These are phyloP conservation scores for Hypsibius dujardini DNA, from an alignment of 1,140 invertebrate species.

Conservation along the genomic window DNA sequence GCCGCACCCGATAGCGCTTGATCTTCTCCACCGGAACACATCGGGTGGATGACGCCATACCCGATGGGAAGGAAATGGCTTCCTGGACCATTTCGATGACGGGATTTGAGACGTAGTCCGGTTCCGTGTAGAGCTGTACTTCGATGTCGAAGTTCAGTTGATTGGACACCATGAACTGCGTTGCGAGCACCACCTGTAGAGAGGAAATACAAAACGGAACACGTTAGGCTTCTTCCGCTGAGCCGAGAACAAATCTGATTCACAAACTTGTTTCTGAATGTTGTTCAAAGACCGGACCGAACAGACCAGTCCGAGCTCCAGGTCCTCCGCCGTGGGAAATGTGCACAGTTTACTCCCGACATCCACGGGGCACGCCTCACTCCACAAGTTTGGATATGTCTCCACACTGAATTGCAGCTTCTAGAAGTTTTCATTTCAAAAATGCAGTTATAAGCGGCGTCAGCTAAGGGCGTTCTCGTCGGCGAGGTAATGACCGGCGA, in stretches of 20 bases:
- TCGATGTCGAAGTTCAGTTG: conserved; percentile 8
- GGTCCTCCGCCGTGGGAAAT: conserved; percentile 1
- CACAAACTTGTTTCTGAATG: not conserved
- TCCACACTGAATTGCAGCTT: conserved; percentile 15
- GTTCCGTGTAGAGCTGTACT: not conserved
- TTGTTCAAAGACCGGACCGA: not conserved
- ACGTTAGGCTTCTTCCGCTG: no score
- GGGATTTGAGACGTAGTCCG: conserved; percentile 7
- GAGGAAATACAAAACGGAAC: not conserved
- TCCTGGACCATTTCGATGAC: not conserved
- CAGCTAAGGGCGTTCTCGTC: no score
- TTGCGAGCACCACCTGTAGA: not conserved
- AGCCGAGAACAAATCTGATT: not conserved
- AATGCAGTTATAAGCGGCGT: no score
- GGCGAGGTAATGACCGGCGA: no score
- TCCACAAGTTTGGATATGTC: conserved; percentile 9
- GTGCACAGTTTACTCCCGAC: not conserved
- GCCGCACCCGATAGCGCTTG: not conserved
- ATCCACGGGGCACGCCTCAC: not conserved
- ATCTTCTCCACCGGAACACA: conserved; percentile 13
- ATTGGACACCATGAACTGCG: conserved; percentile 1
- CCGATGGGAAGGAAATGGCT: not conserved
- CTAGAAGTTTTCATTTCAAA: not conserved
- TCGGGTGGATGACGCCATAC: not conserved
- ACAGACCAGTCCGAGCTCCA: conserved; percentile 8